These are phyloP conservation scores for Pseudopodoces humilis DNA, from an alignment of 2,113 vertebrate species.

Conservation along the genomic window DNA sequence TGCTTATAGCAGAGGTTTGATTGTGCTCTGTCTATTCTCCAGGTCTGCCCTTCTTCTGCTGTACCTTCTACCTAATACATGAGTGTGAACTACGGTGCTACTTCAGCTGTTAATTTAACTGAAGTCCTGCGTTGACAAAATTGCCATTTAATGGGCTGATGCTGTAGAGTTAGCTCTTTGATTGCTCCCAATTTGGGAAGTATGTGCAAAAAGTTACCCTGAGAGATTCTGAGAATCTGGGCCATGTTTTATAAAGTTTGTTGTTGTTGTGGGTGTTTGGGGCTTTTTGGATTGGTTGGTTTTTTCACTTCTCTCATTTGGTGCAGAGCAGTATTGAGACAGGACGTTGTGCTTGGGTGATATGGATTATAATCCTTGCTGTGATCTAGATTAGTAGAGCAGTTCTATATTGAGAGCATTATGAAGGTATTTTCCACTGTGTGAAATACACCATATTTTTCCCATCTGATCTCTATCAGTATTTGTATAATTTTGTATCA, in stretches of 20 bases:
- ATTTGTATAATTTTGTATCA: neutral
- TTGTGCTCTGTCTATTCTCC: neutral
- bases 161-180: neutral
- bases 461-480: neutral
- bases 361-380: neutral
- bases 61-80: neutral
- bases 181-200: neutral
- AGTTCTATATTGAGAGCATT: neutral
- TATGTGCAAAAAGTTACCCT: neutral
- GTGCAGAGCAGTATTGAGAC: neutral
- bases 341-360: neutral
- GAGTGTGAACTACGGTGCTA: neutral
- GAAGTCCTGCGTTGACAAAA: neutral
- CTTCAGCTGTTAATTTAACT: neutral
- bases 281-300: neutral
- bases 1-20: neutral
- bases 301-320: neutral
- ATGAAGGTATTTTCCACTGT: neutral
- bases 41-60: neutral
- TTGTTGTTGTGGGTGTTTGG: neutral
- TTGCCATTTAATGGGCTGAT: neutral
- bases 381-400: neutral
- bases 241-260: neutral
- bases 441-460: neutral
- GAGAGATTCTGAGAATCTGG: neutral